Conservation (phyloP, 2,113 vertebrate species). For the Chaetura pelagica region DNA sequence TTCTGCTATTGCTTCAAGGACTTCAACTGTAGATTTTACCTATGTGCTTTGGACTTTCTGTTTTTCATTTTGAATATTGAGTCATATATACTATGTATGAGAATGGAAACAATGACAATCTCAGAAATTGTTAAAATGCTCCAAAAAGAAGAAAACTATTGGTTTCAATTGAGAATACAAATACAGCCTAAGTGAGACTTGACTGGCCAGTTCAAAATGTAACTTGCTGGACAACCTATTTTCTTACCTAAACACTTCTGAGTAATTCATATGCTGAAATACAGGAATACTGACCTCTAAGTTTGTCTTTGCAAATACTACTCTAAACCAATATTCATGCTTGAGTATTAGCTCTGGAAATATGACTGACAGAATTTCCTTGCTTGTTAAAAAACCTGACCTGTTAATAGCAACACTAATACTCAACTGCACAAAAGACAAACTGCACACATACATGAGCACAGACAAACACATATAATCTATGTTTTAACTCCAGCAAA, state of each 20-base stretch:
- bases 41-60: neutral
- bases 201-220: neutral
- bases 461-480: slow-evolving; percentile 5
- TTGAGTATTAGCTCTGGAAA: neutral
- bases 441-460: neutral
- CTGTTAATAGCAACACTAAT: neutral
- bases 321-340: neutral
- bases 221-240: neutral
- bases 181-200: neutral
- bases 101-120: neutral
- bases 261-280: neutral
- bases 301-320: neutral
- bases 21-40: neutral
- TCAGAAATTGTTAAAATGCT: neutral
- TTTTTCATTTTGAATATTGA: neutral
- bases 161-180: neutral
- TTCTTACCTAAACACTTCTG: neutral
- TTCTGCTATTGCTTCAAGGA: neutral
- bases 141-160: neutral
- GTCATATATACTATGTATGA: neutral
- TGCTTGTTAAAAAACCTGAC: neutral
- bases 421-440: neutral
- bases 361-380: neutral
- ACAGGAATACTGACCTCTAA: neutral
- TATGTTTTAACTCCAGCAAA: slow-evolving; percentile 42